Evolutionary conservation across 1,140 invertebrate species (phyloP).

Genomic region (Periplaneta americana): DNA sequence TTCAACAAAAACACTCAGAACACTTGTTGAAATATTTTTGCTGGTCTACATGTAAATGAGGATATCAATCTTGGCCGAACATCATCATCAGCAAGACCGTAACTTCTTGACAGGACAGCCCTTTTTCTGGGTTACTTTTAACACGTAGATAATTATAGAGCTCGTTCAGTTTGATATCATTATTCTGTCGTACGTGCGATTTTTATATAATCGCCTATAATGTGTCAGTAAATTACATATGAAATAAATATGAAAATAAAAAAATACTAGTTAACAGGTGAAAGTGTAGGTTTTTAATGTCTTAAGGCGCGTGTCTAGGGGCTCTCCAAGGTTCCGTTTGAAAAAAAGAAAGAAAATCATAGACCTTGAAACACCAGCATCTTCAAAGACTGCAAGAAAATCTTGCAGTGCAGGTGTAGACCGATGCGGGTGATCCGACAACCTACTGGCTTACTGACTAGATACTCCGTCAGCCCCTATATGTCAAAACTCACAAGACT

Average conservation of each 20-base stretch:
- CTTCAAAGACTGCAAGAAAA: neutral
- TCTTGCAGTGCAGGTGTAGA: neutral
- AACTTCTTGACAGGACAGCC: too few species aligned
- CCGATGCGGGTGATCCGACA: neutral
- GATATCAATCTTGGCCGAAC: too few species aligned
- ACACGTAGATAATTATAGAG: too few species aligned
- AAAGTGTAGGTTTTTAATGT: neutral
- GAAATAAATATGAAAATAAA: neutral
- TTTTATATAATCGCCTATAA: neutral
- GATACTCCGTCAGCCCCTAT: neutral
- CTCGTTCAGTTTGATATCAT: too few species aligned
- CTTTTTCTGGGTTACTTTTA: too few species aligned
- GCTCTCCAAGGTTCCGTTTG: neutral
- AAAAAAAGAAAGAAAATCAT: neutral
- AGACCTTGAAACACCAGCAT: neutral
- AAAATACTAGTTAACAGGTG: neutral
- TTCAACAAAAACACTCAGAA: too few species aligned
- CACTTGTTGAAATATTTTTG: too few species aligned
- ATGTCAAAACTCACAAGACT: neutral
- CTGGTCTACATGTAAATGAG: too few species aligned
- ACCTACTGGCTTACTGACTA: neutral
- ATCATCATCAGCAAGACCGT: too few species aligned
- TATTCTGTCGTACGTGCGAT: too few species aligned
- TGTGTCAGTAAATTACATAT: neutral
- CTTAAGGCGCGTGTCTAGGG: neutral